Evolutionary conservation across 2,797 vertebrate genomes (phyloP).

Genomic region (Enteromius treurensis): DNA sequence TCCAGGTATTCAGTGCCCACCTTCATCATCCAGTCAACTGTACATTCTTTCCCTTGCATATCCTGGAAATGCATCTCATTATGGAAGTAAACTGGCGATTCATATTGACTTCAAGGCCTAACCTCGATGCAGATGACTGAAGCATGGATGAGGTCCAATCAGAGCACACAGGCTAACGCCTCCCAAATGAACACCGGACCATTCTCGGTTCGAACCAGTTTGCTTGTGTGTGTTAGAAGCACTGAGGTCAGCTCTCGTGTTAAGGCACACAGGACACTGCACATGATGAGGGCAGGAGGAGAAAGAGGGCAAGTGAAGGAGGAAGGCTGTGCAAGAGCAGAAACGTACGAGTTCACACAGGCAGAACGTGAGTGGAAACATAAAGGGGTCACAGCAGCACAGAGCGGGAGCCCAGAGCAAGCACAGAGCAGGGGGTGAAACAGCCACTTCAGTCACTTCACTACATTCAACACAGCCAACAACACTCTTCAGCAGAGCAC

Average conservation of each 20-base stretch:
- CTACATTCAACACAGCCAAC: constrained; percentile 55
- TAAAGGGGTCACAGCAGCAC: constrained; percentile 31
- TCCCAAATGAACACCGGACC: background rate
- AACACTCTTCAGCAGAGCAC: constrained; percentile 56
- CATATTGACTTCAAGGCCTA: background rate
- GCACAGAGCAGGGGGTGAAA: constrained; percentile 39
- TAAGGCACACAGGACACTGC: constrained; percentile 62
- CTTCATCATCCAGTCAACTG: background rate
- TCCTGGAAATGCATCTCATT: background rate
- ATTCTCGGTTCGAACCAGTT: constrained; percentile 18
- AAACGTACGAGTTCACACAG: constrained; percentile 30
- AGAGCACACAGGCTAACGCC: constrained; percentile 6
- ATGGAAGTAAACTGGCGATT: background rate
- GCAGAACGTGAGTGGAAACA: constrained; percentile 25
- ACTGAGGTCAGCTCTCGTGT: constrained; percentile 59
- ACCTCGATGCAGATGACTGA: constrained; percentile 15
- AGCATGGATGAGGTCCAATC: constrained; percentile 11
- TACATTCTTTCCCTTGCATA: background rate
- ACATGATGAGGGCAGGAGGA: constrained; percentile 18
- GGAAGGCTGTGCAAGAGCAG: constrained; percentile 12
- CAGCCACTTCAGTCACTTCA: constrained; percentile 46
- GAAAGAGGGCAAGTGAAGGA: background rate
- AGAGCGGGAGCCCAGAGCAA: constrained; percentile 42
- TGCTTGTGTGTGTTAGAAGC: constrained; percentile 49
- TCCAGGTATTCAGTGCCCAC: background rate